Percentiles rank a stretch among this genome's conserved stretches.
Evolutionary conservation across 2,888 invertebrate genomes (phyloP).

Genomic region (Ceraclea dissimilis): DNA sequence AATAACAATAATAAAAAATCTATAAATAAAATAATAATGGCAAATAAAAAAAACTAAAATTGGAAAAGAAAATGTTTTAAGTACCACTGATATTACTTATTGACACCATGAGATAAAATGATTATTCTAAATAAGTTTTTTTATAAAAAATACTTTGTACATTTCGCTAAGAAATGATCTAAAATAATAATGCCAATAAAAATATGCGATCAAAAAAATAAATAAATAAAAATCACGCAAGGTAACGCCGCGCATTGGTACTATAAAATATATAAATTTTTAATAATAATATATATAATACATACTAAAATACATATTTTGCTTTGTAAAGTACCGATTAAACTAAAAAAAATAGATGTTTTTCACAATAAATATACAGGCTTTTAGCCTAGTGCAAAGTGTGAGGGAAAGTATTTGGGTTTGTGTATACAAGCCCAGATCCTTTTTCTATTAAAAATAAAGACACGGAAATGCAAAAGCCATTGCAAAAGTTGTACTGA

Average conservation of each 20-base stretch:
- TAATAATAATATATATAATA: too few species aligned
- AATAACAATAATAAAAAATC: neutral
- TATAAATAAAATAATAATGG: neutral
- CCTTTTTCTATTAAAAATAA: too few species aligned
- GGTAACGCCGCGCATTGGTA: neutral
- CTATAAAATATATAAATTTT: neutral
- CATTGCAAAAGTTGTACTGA: too few species aligned
- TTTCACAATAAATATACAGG: too few species aligned
- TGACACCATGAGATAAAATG: too few species aligned
- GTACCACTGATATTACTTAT: neutral
- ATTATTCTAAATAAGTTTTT: neutral
- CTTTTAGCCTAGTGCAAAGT: too few species aligned
- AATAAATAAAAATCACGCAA: neutral
- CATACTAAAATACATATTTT: neutral
- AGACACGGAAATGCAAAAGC: too few species aligned
- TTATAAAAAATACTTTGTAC: slow-evolving; percentile 1
- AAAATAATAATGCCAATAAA: neutral
- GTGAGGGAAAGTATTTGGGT: too few species aligned
- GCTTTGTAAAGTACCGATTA: neutral
- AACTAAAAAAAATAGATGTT: too few species aligned
- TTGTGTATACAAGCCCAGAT: too few species aligned
- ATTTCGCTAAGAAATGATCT: neutral
- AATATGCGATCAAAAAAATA: neutral
- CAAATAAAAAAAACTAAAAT: neutral
- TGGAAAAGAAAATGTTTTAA: neutral